Conservation (phyloP, 2,888 invertebrate genomes). For the Polylopha cassiicola region DNA sequence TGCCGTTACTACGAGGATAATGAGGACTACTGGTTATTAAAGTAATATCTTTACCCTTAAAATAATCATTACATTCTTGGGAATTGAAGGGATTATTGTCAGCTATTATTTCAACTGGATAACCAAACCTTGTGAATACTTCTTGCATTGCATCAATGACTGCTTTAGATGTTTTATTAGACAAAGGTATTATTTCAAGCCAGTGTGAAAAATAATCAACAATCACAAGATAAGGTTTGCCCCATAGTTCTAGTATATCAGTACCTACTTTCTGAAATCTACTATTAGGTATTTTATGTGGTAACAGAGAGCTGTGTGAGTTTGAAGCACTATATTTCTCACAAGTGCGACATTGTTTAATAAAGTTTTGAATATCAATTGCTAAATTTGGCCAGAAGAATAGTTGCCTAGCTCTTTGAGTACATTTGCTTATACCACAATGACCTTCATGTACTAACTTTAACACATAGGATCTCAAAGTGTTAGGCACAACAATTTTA, state of each 20-base stretch:
- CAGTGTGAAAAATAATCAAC: conserved; percentile 15
- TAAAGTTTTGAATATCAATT: conserved; percentile 8
- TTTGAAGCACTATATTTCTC: conserved; percentile 19
- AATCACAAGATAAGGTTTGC: conserved; percentile 5
- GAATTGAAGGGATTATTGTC: conserved; percentile 7
- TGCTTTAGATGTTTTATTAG: conserved; percentile 3
- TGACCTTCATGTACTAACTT: conserved; percentile 16
- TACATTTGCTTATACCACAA: conserved; percentile 11
- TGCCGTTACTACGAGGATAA: conserved; percentile 4
- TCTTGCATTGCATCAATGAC: conserved; percentile 14
- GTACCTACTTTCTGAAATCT: conserved; percentile 15
- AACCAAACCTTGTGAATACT: conserved; percentile 9
- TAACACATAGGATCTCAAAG: conserved; percentile 11
- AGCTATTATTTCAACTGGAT: conserved; percentile 11
- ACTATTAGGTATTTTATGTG: conserved; percentile 17
- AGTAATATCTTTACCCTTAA: conserved; percentile 5
- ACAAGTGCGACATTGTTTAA: conserved; percentile 15
- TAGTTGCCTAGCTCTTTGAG: conserved; percentile 4
- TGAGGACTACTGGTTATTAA: conserved; percentile 4
- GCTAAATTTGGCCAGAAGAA: conserved; percentile 7
- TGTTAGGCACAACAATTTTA: conserved; percentile 13
- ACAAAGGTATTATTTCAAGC: conserved; percentile 7
- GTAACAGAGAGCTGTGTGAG: conserved; percentile 7
- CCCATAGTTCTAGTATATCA: conserved; percentile 10
- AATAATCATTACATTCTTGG: neutral